Percentiles rank a stretch among this genome's conserved stretches.
These are phyloP conservation scores for Drosophila nebulosa DNA, from an alignment of 1,140 invertebrate species.

Conservation along the genomic window DNA sequence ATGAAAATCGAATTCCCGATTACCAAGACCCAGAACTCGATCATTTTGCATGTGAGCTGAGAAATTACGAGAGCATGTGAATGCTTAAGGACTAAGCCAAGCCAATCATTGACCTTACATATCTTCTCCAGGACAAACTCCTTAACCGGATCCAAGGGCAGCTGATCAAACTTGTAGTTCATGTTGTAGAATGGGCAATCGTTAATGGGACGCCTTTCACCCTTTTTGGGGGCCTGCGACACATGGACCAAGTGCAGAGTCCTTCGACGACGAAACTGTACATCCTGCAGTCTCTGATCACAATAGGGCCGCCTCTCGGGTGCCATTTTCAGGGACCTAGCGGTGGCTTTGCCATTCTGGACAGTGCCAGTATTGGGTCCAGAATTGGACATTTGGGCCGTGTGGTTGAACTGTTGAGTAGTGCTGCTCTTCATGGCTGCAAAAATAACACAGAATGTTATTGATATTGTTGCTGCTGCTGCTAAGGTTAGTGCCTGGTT, in stretches of 20 bases:
- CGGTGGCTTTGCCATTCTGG: slow-evolving; percentile 18
- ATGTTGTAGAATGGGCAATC: slow-evolving; percentile 74
- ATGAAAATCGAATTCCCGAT: slow-evolving; percentile 69
- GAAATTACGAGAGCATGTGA: not conserved
- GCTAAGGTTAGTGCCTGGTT: slow-evolving; percentile 24
- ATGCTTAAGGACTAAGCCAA: too few relatives aligned
- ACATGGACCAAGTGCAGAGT: slow-evolving; percentile 16
- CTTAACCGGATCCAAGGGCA: slow-evolving; percentile 73
- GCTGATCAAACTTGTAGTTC: slow-evolving; percentile 64
- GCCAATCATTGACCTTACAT: slow-evolving; percentile 38
- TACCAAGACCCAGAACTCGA: slow-evolving; percentile 61
- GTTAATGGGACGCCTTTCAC: slow-evolving; percentile 55
- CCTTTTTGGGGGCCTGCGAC: slow-evolving; percentile 24
- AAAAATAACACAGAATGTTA: slow-evolving; percentile 14
- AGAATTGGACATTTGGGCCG: not conserved
- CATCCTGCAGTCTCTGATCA: slow-evolving; percentile 48
- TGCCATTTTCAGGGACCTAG: slow-evolving; percentile 24
- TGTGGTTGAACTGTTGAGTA: not conserved
- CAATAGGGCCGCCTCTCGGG: slow-evolving; percentile 63
- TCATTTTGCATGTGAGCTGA: slow-evolving; percentile 72
- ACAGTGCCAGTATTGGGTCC: not conserved
- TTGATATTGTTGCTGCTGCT: slow-evolving; percentile 17
- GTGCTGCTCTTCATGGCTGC: not conserved
- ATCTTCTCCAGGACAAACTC: slow-evolving; percentile 71
- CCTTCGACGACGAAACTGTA: slow-evolving; percentile 28